A percentile compares a stretch with the other conserved stretches of the same genome.
These are phyloP conservation scores for Pteromalus puparum DNA, from an alignment of 1,140 invertebrate species.

Conservation along the genomic window DNA sequence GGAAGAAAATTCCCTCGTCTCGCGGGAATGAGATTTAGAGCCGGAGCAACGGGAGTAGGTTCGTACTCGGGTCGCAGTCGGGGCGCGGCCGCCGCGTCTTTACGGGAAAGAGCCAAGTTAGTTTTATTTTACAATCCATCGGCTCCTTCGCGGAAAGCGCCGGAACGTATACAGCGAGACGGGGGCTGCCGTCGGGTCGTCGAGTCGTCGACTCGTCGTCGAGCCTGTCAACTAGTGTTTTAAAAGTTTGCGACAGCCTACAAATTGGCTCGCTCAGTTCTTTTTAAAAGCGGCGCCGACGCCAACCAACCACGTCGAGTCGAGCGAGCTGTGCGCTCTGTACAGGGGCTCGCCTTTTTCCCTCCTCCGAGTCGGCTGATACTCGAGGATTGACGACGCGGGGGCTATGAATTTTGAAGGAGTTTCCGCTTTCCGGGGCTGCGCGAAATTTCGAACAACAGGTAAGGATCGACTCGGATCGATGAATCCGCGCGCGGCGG, in stretches of 20 bases:
- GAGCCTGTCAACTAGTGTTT: conserved; percentile 76
- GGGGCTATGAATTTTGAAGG: conserved; percentile 11
- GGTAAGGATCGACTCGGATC: too few relatives aligned
- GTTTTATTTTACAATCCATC: conserved; percentile 77
- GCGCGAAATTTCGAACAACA: background rate
- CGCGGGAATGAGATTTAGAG: conserved; percentile 73
- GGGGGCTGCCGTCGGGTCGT: conserved; percentile 46
- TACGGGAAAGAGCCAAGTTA: conserved; percentile 72
- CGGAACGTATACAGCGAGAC: conserved; percentile 55
- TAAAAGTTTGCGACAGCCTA: conserved; percentile 77
- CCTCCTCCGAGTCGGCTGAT: background rate
- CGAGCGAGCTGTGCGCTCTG: background rate
- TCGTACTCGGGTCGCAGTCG: conserved; percentile 58
- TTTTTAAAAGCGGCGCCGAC: conserved; percentile 72
- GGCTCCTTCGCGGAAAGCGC: conserved; percentile 59
- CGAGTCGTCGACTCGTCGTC: conserved; percentile 53
- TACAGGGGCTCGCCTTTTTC: background rate
- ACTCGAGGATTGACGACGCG: conserved; percentile 1
- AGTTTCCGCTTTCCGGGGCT: background rate
- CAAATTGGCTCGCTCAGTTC: conserved; percentile 77
- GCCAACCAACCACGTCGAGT: conserved; percentile 69
- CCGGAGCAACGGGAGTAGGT: background rate
- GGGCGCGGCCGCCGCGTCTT: conserved; percentile 60
- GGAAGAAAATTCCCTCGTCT: conserved; percentile 65
- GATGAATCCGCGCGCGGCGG: too few relatives aligned